Conservation (phyloP, 2,888 invertebrate genomes). For the Dicyrtoma fusca region DNA sequence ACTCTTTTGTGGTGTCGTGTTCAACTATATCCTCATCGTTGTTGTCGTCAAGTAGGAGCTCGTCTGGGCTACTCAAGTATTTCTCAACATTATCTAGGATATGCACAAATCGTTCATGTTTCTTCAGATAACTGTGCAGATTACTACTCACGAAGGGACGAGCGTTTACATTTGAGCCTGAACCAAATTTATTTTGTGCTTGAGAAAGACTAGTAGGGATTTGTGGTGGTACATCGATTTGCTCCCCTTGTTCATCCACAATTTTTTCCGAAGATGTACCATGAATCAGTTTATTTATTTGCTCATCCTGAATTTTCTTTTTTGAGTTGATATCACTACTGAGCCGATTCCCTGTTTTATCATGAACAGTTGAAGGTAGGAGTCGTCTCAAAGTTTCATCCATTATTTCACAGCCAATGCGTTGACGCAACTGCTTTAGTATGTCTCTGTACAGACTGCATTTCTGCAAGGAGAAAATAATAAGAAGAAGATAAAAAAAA, state of each 20-base stretch:
- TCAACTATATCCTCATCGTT: not conserved
- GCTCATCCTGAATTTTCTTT: not conserved
- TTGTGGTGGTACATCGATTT: not conserved
- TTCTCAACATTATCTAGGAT: constrained; percentile 26
- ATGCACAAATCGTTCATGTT: constrained; percentile 24
- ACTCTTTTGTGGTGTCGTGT: no score
- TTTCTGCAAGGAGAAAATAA: constrained; percentile 16
- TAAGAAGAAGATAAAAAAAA: no score
- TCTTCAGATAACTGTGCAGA: constrained; percentile 22
- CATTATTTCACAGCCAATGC: constrained; percentile 9
- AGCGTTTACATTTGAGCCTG: not conserved
- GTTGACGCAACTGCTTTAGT: constrained; percentile 14
- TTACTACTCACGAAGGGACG: constrained; percentile 18
- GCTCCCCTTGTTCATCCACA: not conserved
- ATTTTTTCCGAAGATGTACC: not conserved
- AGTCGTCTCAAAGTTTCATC: constrained; percentile 23
- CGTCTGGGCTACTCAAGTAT: constrained; percentile 3
- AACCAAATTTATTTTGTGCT: constrained; percentile 30
- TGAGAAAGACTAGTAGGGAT: not conserved
- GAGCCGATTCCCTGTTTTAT: constrained; percentile 20
- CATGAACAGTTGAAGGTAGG: constrained; percentile 9
- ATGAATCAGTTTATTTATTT: not conserved
- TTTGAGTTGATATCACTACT: not conserved
- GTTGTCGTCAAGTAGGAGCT: not conserved
- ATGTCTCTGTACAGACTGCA: constrained; percentile 29